Base-by-base conservation (phyloP, 2,797 vertebrate genomes). In the Etheostoma nigrum region DNA sequence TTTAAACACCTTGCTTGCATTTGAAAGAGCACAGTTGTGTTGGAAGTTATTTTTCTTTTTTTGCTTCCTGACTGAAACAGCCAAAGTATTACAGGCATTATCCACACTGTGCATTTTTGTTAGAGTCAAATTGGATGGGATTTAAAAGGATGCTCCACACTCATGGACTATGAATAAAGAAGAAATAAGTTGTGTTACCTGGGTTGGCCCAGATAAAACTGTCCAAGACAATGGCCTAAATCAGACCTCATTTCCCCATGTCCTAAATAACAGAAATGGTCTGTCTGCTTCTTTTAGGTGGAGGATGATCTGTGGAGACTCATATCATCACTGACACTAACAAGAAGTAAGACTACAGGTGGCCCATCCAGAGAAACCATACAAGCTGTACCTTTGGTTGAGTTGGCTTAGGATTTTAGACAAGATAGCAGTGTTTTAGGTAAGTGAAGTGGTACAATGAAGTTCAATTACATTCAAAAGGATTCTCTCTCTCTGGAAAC, bases 111-210 rank as follows among this genome's bases (percentile, higher is more conserved):
- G 78, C 42, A 47, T 80, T 82, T 40, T 59, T 72, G 63, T 67
- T 75, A 23, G 25, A 79, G 58, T 76, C 53, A 82, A 74, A 85
- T 72, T 84, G 70, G 67, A 59, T 25, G 71, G 84, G 76, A 12
- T 49, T 73, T 55, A 75, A 75, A 81, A 69, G 60, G 79, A 84
- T 81, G 66, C 79, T 79, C 66, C 57, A 67, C 61, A 79, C 51
- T 79, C 69, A 54, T 51, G 70, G 61, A 76, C 69, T 40, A 51
- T 67, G 53, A 83, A 78, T 66, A 33, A 61, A 76, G 33, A 21
- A 44, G 15, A 68, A 79, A 72, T 70, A 55, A 45, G 27, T 54
- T 67, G 16, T 48, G 73, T 13, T 40, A 40, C 49, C 40, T 9
- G 6, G 51, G 12, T 51, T 73, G 69, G 54, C 58, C 51, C 53